Evolutionary conservation across 2,797 vertebrate genomes (phyloP), one percentile per base, ranked within the genome.

Genomic region (Urocyon cinereoargenteus): DNA sequence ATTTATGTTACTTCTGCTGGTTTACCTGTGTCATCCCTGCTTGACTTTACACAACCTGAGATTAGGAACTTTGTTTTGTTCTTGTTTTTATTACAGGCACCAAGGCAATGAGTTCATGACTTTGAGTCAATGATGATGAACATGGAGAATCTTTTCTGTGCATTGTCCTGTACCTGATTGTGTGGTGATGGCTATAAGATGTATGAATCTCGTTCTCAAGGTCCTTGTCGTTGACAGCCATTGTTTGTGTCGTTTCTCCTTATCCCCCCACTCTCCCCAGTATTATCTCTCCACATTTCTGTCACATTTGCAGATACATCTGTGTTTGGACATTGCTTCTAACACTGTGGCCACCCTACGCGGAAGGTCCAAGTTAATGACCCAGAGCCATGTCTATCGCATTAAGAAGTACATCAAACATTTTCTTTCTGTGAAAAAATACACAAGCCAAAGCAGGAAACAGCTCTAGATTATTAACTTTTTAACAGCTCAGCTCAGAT

Each of bases 381-480:
- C 31, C 19, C 16, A 6, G 28, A 61, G n/a, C n/a, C 4, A 49
- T 4, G 22, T 12, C 12, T 10, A 24, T 49, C n/a, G 9, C 26
- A 13, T 28, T 13, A 49, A 59, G 34, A 78, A 49, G 6, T 9
- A 4, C 3, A 8, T 73, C 66, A 14, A 31, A 57, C 26, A 19
- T 62, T 88, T 72, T 64, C 95, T 88, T 72, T 64, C 95, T 94
- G 22, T 62, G n/a, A 82, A 57, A 68, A 12, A 86, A 12, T 7
- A 75, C 77, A 9, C 55, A 78, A 68, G 78, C 15, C 55, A 94
- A 75, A 73, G n/a, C 14, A 64, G 55, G 62, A 85, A 78, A 22
- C 28, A 66, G 57, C 8, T 75, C 73, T 90, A 51, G 90, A 81
- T 90, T 88, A 90, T 94, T 82, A 89, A 95, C 59, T 96, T 96